Base-by-base conservation (phyloP, 2,113 vertebrate genomes). In the Rutilus rutilus region DNA sequence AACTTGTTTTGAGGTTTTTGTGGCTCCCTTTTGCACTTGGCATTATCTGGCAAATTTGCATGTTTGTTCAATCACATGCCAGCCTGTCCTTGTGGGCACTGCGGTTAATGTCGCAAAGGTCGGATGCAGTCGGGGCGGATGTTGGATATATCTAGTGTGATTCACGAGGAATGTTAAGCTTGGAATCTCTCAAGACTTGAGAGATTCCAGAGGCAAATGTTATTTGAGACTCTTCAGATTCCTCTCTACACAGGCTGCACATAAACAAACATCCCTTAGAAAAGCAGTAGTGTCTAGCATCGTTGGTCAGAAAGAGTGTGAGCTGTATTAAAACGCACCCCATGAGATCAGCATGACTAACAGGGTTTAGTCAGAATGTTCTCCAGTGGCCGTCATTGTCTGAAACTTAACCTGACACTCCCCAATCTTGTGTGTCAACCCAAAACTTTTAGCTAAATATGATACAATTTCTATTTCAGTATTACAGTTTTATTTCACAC, bases 171-270 rank as follows among this genome's bases (percentile, higher is more conserved):
- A 93, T 90, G 89, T 74, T 60, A 84, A 65, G 45, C 89, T 85
- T 33, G 19, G 87, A 89, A 86, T 91, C n/a, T 85, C 86, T 83
- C 88, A 62, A 50, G 62, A 47, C 17, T 67, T 83, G 93, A 91
- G 88, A 94, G 79, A 94, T 93, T 94, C 91, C 89, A 88, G 57
- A 90, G 78, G 91, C 87, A 86, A 79, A 86, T 86, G 90, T 57
- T 84, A 85, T 45, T 17, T 54, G 6, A 36, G 54, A 79, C 57
- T 45, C 15, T 81, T 71, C 60, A 10, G 76, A 60, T 25, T 57
- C 19, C 69, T 2, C 30, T 78, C 21, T 14, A 52, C 50, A 30
- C 60, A 11, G 42, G 78, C 60, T 65, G 78, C 42, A 23, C 59
- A 47, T 9, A 45, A 42, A 62, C 78, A 47, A 79, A n/a, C 57